Conservation (phyloP, 2,113 vertebrate species). For the Notiomystis cincta region DNA sequence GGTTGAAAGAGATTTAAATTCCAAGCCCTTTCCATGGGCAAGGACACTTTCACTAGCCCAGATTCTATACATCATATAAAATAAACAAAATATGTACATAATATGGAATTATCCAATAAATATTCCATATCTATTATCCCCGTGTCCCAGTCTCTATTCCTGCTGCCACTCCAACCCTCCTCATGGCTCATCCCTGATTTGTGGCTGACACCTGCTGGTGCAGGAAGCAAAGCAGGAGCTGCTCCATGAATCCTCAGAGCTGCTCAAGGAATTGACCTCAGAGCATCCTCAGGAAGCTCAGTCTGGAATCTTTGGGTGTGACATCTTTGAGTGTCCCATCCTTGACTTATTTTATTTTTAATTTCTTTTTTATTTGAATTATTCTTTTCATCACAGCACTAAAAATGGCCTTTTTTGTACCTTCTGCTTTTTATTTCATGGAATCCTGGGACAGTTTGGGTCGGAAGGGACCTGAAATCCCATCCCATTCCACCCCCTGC, state of each 20-base stretch:
- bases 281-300: not conserved
- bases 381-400: not conserved
- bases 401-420: fast-evolving
- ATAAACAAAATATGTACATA: fast-evolving
- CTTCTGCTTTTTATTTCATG: not conserved
- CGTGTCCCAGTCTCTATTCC: not conserved
- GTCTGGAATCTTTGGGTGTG: fast-evolving
- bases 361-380: fast-evolving
- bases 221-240: not conserved
- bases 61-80: fast-evolving
- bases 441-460: not conserved
- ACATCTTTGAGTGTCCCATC: fast-evolving
- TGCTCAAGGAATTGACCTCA: not conserved
- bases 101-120: fast-evolving
- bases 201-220: constrained; percentile 37
- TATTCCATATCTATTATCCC: fast-evolving
- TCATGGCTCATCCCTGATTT: not conserved
- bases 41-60: not conserved
- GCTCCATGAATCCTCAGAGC: fast-evolving
- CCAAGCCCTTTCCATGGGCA: not conserved
- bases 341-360: not conserved
- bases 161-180: fast-evolving
- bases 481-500: not conserved
- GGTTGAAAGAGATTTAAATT: not conserved
- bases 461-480: not conserved